Conservation (phyloP, 2,113 vertebrate species). For the Condylura cristata region DNA sequence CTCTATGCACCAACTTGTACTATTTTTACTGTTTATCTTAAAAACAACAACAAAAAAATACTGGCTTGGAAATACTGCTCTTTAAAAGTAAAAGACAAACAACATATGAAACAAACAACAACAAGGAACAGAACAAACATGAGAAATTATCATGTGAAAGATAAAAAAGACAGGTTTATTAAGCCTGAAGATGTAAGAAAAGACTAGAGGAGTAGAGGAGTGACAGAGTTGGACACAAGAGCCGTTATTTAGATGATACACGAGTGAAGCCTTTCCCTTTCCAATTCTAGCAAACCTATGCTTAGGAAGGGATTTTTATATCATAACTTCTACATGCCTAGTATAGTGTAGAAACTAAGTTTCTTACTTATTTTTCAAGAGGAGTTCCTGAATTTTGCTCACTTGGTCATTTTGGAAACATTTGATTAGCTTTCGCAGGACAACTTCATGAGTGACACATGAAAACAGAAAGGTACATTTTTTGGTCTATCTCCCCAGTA, state of each 20-base stretch:
- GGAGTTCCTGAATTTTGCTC: conserved; percentile 29
- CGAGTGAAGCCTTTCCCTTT: conserved; percentile 51
- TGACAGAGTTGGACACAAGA: conserved; percentile 33
- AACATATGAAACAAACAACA: background rate
- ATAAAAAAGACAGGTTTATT: conserved; percentile 1
- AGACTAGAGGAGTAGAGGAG: conserved; percentile 2
- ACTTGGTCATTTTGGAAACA: background rate
- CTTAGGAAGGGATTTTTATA: conserved; percentile 65
- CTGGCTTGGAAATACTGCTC: background rate
- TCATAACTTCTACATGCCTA: conserved; percentile 50
- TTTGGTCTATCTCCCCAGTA: background rate
- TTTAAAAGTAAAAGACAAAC: background rate
- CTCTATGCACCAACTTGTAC: background rate
- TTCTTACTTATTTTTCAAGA: conserved; percentile 39
- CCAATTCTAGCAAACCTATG: conserved; percentile 36
- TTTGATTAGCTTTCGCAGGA: background rate
- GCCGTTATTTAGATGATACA: conserved; percentile 50
- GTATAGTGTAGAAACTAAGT: conserved; percentile 4
- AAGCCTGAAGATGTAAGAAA: background rate
- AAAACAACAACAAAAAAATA: background rate
- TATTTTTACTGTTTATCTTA: background rate
- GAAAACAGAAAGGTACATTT: background rate
- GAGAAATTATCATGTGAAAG: background rate
- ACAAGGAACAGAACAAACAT: background rate
- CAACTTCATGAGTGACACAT: background rate